These are phyloP conservation scores for Harpalus rubripes DNA, from an alignment of 2,888 invertebrate species.

Conservation along the genomic window DNA sequence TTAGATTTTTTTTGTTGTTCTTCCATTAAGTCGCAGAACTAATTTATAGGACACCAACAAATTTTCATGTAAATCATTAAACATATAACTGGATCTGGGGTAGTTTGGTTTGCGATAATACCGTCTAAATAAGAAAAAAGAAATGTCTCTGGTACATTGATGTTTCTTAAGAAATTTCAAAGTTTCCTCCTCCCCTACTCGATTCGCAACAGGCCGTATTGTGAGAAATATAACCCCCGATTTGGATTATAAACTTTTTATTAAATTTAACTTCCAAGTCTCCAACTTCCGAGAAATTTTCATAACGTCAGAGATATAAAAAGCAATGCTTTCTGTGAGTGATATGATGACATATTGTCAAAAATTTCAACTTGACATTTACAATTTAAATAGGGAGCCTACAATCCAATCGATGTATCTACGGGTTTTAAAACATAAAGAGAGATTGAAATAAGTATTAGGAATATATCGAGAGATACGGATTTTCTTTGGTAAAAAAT, in stretches of 20 bases:
- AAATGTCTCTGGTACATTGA: neutral
- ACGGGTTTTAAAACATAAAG: conserved; percentile 20
- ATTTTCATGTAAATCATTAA: too few relatives aligned
- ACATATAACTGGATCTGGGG: too few relatives aligned
- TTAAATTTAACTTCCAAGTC: conserved; percentile 60
- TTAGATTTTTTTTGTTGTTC: too few relatives aligned
- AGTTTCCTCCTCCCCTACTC: neutral
- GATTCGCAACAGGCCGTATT: conserved; percentile 53
- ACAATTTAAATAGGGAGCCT: neutral
- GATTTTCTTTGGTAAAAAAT: conserved; percentile 25
- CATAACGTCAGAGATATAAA: conserved; percentile 50
- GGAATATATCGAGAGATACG: conserved; percentile 18
- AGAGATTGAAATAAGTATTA: conserved; percentile 32
- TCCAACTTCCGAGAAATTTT: conserved; percentile 53
- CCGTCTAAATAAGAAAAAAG: too few relatives aligned
- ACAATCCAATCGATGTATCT: conserved; percentile 3
- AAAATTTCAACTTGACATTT: conserved; percentile 22
- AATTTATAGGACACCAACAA: too few relatives aligned
- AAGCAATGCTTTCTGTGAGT: conserved; percentile 40
- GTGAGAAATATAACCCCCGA: conserved; percentile 57
- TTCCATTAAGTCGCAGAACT: too few relatives aligned
- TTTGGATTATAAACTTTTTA: conserved; percentile 66
- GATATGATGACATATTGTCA: conserved; percentile 31
- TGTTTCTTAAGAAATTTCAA: conserved; percentile 46
- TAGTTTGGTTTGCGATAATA: too few relatives aligned